Evolutionary conservation across 2,113 vertebrate species (phyloP), one percentile per base, ranked within the genome.

Genomic region (Eidolon helvum): DNA sequence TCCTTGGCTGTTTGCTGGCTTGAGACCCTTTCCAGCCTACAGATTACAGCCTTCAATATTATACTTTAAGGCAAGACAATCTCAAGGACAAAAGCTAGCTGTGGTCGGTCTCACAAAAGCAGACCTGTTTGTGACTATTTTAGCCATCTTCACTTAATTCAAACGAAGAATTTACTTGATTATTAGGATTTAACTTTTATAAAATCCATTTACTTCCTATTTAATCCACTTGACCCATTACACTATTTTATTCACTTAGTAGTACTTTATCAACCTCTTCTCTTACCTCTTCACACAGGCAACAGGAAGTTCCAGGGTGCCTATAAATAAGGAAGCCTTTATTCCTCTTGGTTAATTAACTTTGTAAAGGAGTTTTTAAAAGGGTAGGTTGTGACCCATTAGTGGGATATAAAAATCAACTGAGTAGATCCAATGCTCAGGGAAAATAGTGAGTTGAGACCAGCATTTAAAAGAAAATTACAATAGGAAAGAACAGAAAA

Each of bases 361-460:
- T 96, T 68, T 74, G 26, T 80, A 88, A 93, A 89, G 48, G 57
- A 61, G 10, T 90, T 93, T 91, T 89, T 94, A 63, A 87, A 89
- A 63, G 22, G 28, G 24, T 48, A 72, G 65, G 10, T 12, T 89
- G 50, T 90, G 26, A 90, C 18, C 77, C 43, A 86, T 3, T 85
- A 68, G 87, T 53, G 22, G 79, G 35, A 61, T 5, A 0, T 65
- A 83, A 93, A 93, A 97, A 87, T 91, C n/a, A 96, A 43, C 0
- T 35, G n/a, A 92, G 69, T 38, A 33, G 71, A 87, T 75, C 45
- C 16, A 89, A 82, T 45, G 63, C 48, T 91, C 43, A 77, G 18
- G 74, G 21, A 79, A 88, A 91, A 53, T 69, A 90, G 24, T 84
- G 59, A 10, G 55, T 21, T 74, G 38, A 94, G 59, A 93, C 28